Base-by-base conservation (phyloP, 2,113 vertebrate genomes). In the Arothron firmamentum region DNA sequence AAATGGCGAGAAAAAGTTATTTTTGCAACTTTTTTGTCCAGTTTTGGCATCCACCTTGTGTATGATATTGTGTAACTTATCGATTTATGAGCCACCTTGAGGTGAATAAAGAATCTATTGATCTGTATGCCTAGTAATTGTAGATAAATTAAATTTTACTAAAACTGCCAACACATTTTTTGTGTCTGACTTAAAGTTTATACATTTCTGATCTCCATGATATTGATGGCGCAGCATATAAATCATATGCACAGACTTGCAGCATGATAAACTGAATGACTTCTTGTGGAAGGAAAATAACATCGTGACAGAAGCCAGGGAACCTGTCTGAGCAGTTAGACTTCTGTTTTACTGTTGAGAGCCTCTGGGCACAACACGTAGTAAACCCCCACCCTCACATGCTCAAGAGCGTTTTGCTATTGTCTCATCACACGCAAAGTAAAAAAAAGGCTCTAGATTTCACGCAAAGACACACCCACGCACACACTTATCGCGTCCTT, bases 11-110 rank as follows among this genome's bases (percentile, higher is more conserved):
- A 62, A 67, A 77, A 56, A 43, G 72, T 75, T 90, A 88, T 89
- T 89, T 89, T 90, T 89, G 80, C 84, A 83, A 83, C 75, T 68
- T 81, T 12, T 83, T 83, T 87, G 81, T 83, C 78, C 69, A 66
- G 65, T 82, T 65, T 72, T 80, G 75, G 79, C 81, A 72, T 84
- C 70, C 53, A 75, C 85, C 83, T 86, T 85, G 79, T 87, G 86
- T 87, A 84, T 79, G 70, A 87, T 86, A 85, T 65, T 79, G 74
- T 88, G 85, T 89, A 90, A 87, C 80, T 90, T 87, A 90, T 85
- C 81, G 45, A 77, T 84, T 77, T 88, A 88, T 83, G 82, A 85
- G 77, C 78, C 70, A 82, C 81, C 50, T 78, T 74, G 67, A 83
- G 83, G 88, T 80, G 67, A 87, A 79, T 67, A 81, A 82, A 78